A percentile compares a stretch with the other conserved stretches of the same genome.
phyloP scores from a whole-genome alignment of 2,113 vertebrate genomes.

The Syrrhaptes paradoxus region DNA sequence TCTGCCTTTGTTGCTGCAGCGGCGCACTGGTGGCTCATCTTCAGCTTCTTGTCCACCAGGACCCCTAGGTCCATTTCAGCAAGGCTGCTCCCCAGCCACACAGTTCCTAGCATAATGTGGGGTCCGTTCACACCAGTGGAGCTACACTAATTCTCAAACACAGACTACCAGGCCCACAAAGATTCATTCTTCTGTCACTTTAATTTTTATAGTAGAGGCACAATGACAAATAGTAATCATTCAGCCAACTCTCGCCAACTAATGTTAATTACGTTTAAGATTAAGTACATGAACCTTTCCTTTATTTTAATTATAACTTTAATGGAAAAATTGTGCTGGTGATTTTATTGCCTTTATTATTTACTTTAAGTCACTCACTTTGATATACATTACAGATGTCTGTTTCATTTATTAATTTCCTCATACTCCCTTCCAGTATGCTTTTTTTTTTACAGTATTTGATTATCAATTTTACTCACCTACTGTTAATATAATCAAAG shows the following conservation, averaged over 20 bases:
- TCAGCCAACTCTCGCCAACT: neutral
- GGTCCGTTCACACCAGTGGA: neutral
- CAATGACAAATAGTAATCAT: neutral
- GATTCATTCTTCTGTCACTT: neutral
- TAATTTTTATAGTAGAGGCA: neutral
- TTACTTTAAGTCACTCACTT: conserved; percentile 25
- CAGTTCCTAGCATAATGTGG: neutral
- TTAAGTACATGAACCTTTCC: neutral
- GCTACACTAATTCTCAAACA: neutral
- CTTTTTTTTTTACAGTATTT: neutral
- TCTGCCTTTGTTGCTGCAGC: neutral
- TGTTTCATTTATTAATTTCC: neutral
- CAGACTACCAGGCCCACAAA: neutral
- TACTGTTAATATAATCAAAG: neutral
- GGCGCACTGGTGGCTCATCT: accelerated
- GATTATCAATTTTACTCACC: neutral
- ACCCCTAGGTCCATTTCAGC: neutral
- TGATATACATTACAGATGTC: neutral
- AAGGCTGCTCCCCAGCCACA: neutral
- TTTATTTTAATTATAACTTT: conserved; percentile 30
- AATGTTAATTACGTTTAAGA: conserved; percentile 29
- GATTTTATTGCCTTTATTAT: conserved; percentile 36
- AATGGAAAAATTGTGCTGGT: neutral
- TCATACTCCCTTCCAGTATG: neutral
- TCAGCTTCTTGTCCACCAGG: neutral